Conservation (phyloP, 2,888 invertebrate genomes). For the Melinaea menophilus region DNA sequence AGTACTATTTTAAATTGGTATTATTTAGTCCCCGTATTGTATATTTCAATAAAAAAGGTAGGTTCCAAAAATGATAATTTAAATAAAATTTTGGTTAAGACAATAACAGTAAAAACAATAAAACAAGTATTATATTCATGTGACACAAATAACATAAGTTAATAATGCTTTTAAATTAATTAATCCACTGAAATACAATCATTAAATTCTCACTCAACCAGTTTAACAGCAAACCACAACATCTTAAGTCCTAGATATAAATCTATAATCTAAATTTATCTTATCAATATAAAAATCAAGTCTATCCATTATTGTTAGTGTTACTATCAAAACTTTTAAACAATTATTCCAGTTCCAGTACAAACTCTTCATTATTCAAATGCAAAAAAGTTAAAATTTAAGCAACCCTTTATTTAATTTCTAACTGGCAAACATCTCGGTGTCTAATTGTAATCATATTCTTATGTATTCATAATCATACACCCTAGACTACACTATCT, state of each 20-base stretch:
- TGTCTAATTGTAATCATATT: background rate
- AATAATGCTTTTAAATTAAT: background rate
- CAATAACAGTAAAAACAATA: background rate
- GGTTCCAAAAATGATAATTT: background rate
- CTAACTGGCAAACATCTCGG: constrained; percentile 1
- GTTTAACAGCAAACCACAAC: background rate
- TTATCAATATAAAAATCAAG: constrained; percentile 37
- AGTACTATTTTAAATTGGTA: no score
- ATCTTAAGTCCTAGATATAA: background rate
- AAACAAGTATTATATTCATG: background rate
- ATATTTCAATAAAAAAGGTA: no score
- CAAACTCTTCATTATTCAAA: background rate
- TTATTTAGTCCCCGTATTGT: no score
- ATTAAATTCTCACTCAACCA: background rate
- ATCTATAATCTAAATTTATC: constrained; percentile 12
- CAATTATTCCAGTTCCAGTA: constrained; percentile 21
- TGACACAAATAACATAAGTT: constrained; percentile 1
- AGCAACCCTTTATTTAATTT: background rate
- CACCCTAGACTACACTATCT: background rate
- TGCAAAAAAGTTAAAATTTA: constrained; percentile 1
- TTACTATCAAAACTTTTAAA: constrained; percentile 26
- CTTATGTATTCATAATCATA: background rate
- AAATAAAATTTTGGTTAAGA: background rate
- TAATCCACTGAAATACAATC: background rate
- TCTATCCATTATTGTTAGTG: constrained; percentile 43